Percentiles rank a stretch among this genome's conserved stretches.
Conservation (phyloP, 2,888 invertebrate species). For the Creontiades dilutus region DNA sequence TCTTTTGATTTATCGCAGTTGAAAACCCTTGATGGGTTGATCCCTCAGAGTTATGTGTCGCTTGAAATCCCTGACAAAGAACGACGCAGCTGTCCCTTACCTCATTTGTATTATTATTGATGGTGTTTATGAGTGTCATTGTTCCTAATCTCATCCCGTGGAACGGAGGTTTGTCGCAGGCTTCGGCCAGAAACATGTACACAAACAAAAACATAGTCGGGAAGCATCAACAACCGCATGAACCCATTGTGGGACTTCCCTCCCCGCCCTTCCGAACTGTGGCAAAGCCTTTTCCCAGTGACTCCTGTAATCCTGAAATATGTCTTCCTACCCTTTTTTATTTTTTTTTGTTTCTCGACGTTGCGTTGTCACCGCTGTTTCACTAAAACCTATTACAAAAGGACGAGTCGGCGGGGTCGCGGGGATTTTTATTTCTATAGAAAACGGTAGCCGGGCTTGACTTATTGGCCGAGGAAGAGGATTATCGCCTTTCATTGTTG, state of each 20-base stretch:
- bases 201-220: slow-evolving; percentile 31
- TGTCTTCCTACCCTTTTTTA: slow-evolving; percentile 30
- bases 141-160: slow-evolving; percentile 53
- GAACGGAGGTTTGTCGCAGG: slow-evolving; percentile 46
- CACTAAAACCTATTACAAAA: slow-evolving; percentile 39
- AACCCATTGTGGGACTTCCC: slow-evolving; percentile 1
- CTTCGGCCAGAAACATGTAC: slow-evolving; percentile 36
- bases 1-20: not conserved
- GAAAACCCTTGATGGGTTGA: not conserved
- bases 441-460: slow-evolving; percentile 36
- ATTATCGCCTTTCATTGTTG: slow-evolving; percentile 42
- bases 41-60: not conserved
- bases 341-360: not conserved
- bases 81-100: slow-evolving; percentile 12
- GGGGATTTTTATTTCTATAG: slow-evolving; percentile 24
- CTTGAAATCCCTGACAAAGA: slow-evolving; percentile 17
- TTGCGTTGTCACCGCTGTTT: slow-evolving; percentile 25
- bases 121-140: slow-evolving; percentile 59
- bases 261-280: not conserved
- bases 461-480: slow-evolving; percentile 39
- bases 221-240: slow-evolving; percentile 27
- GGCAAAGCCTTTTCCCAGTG: slow-evolving; percentile 17
- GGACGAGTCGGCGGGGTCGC: not conserved
- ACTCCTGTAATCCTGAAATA: slow-evolving; percentile 35
- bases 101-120: slow-evolving; percentile 55